Conservation (phyloP, 1,140 invertebrate genomes). For the Leptoteleia sp. region DNA sequence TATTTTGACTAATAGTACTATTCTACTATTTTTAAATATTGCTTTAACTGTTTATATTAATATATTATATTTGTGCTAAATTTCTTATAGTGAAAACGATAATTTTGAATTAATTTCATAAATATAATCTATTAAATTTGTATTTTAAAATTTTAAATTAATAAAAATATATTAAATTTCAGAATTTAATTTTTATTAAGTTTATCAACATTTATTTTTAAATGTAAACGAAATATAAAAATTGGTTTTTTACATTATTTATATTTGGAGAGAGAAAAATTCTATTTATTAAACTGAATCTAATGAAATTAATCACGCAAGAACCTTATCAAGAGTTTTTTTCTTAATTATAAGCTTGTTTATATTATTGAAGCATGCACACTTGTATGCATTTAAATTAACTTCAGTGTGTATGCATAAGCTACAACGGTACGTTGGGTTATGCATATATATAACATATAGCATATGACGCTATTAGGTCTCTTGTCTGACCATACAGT, state of each 20-base stretch:
- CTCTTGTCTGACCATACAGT: slow-evolving; percentile 57
- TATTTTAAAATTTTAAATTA: too few species aligned
- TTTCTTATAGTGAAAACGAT: too few species aligned
- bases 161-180: too few species aligned
- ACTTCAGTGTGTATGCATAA: slow-evolving; percentile 40
- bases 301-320: slow-evolving; percentile 2
- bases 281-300: neutral
- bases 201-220: neutral
- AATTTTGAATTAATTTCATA: too few species aligned
- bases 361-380: slow-evolving; percentile 41
- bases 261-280: neutral
- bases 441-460: slow-evolving; percentile 50
- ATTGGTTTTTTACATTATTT: too few species aligned
- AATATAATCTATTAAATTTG: too few species aligned
- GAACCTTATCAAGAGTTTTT: neutral
- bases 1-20: too few species aligned
- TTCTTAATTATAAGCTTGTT: slow-evolving; percentile 27
- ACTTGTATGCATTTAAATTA: slow-evolving; percentile 53
- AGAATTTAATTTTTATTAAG: too few species aligned
- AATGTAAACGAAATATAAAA: neutral
- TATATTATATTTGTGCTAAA: too few species aligned
- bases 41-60: too few species aligned
- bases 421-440: slow-evolving; percentile 29
- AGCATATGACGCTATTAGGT: slow-evolving; percentile 55
- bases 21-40: too few species aligned